These are phyloP conservation scores for Nerophis lumbriciformis DNA, from an alignment of 2,113 vertebrate genomes.

Conservation along the genomic window DNA sequence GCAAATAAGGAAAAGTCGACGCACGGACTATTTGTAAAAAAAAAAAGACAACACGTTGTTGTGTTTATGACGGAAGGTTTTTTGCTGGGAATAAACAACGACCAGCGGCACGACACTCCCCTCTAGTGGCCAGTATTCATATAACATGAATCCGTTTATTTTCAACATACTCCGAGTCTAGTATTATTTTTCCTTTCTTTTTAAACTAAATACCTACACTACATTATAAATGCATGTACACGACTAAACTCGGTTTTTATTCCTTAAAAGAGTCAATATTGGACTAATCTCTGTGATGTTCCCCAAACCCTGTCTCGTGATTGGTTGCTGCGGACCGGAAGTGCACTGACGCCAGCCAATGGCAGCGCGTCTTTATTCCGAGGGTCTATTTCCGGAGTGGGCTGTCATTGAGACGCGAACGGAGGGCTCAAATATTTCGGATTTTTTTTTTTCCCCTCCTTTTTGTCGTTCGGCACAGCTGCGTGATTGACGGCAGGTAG, in stretches of 20 bases:
- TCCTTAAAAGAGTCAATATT: too few species aligned
- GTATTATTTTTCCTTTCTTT: too few species aligned
- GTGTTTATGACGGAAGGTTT: slow-evolving; percentile 27
- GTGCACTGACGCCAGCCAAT: slow-evolving; percentile 52
- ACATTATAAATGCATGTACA: too few species aligned
- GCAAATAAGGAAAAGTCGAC: slow-evolving; percentile 68
- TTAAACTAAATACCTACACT: too few species aligned
- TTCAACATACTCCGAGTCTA: too few species aligned
- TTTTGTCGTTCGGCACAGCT: neutral
- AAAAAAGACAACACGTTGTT: slow-evolving; percentile 31
- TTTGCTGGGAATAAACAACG: too few species aligned
- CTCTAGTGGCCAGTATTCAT: slow-evolving; percentile 23
- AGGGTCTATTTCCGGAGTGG: slow-evolving; percentile 36
- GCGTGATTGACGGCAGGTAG: neutral
- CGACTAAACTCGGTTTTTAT: too few species aligned
- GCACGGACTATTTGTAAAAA: slow-evolving; percentile 57
- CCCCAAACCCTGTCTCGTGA: neutral
- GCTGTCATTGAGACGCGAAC: slow-evolving; percentile 47
- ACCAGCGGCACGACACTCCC: slow-evolving; percentile 64
- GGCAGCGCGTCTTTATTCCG: slow-evolving; percentile 46
- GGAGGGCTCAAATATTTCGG: slow-evolving; percentile 42
- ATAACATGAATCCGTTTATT: too few species aligned
- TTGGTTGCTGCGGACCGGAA: slow-evolving; percentile 44
- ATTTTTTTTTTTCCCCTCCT: slow-evolving; percentile 39
- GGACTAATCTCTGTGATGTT: too few species aligned